A percentile compares a stretch with the other conserved stretches of the same genome.
These are phyloP conservation scores for Teinopalpus imperialis DNA, from an alignment of 2,888 invertebrate genomes.

Conservation along the genomic window DNA sequence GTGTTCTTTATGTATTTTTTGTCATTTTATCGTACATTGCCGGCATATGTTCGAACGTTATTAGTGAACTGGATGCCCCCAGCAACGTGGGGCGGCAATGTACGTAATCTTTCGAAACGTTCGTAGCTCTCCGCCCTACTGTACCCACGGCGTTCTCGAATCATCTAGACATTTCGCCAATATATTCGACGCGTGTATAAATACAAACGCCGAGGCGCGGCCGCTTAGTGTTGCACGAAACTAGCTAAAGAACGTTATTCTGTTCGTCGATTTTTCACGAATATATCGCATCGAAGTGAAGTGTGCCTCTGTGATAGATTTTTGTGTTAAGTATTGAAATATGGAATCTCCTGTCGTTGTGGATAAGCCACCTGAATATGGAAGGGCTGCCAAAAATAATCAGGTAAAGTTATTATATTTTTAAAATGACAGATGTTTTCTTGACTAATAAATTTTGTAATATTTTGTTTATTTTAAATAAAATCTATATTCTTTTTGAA, in stretches of 20 bases:
- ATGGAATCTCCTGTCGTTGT: conserved; percentile 84
- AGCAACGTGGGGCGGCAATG: conserved; percentile 2
- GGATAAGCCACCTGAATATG: conserved; percentile 83
- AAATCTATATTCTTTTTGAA: too few species aligned
- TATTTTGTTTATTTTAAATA: too few species aligned
- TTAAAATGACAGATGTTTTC: not conserved
- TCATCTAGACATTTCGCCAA: conserved; percentile 48
- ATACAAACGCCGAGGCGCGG: conserved; percentile 46
- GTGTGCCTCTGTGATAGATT: conserved; percentile 69
- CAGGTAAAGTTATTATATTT: conserved; percentile 66
- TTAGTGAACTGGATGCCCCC: too few species aligned
- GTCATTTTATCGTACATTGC: conserved; percentile 9
- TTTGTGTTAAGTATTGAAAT: conserved; percentile 53
- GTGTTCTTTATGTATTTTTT: conserved; percentile 8
- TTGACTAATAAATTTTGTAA: not conserved
- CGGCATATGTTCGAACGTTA: not conserved
- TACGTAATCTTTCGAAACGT: not conserved
- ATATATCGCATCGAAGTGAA: conserved; percentile 52
- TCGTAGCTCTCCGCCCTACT: not conserved
- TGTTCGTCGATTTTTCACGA: conserved; percentile 34
- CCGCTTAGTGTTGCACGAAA: conserved; percentile 61
- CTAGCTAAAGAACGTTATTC: conserved; percentile 46
- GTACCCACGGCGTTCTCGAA: conserved; percentile 50
- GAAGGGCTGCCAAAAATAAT: conserved; percentile 52
- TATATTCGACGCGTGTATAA: conserved; percentile 52